Conservation (phyloP, 2,888 invertebrate species). For the Lymantria dispar region DNA sequence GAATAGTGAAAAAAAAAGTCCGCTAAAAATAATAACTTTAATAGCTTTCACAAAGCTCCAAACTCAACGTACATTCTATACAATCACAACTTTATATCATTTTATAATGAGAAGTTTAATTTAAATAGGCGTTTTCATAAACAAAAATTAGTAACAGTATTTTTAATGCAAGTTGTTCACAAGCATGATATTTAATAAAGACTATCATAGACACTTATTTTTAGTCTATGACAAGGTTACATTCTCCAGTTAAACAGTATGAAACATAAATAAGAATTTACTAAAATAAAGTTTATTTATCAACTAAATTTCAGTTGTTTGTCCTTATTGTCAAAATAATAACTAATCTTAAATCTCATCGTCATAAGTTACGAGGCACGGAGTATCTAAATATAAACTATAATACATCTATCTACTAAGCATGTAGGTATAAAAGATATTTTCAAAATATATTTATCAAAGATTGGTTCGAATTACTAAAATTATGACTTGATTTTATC, state of each 20-base stretch:
- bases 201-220: too few relatives aligned
- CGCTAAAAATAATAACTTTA: conserved; percentile 17
- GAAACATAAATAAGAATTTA: conserved; percentile 12
- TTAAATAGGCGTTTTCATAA: too few relatives aligned
- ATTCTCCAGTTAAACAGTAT: not conserved
- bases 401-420: conserved; percentile 17
- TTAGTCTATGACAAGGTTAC: not conserved
- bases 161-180: too few relatives aligned
- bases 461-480: conserved; percentile 24
- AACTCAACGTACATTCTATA: conserved; percentile 10
- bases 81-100: conserved; percentile 15
- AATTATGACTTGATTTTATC: conserved; percentile 25
- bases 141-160: too few relatives aligned
- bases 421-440: not conserved
- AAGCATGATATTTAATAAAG: too few relatives aligned
- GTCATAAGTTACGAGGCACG: conserved; percentile 33
- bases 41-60: conserved; percentile 23
- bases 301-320: conserved; percentile 9
- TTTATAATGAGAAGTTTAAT: not conserved
- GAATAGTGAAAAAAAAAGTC: too few relatives aligned
- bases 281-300: conserved; percentile 11
- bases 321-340: conserved; percentile 10
- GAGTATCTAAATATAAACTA: conserved; percentile 22
- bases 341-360: conserved; percentile 12
- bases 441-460: not conserved